Evolutionary conservation across 2,113 vertebrate species (phyloP), one percentile per base, ranked within the genome.

Genomic region (Erythrolamprus reginae): DNA sequence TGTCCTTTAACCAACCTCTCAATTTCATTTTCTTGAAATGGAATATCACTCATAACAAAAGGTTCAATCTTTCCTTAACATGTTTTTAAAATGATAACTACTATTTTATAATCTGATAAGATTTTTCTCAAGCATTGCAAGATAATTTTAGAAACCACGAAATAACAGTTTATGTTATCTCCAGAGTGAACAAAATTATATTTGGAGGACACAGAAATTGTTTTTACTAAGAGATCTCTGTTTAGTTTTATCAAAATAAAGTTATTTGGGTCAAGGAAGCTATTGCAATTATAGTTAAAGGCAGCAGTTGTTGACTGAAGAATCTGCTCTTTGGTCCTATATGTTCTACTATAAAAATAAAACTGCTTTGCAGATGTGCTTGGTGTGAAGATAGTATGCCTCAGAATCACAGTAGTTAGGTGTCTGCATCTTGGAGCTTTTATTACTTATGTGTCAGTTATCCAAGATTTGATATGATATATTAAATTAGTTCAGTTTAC

Each of bases 1-100:
- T 93, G 58, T 13, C 92, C 82, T 84, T 93, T 93, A 45, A 92
- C 17, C 55, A 23, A 53, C 24, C 24, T 70, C 23, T 65, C 33
- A 10, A 19, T 84, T 82, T 7, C 13, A 24, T 24, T 56, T 61
- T 61, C 23, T 51, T 83, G 28, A 17, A 88, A 50, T 52, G 15
- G n/a, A 38, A 51, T 23, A 8, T 83, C 23, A 70, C 2, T 38
- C 70, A n/a, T 7, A 42, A 89, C 70, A 70, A 70, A 77, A 90
- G 19, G 9, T 4, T 28, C 19, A 52, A 38, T 86, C 2, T 48
- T 52, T n/a, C n/a, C 38, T 47, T 45, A 38, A 4, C 83, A 38
- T n/a, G 42, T n/a, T 38, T 9, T 28, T 33, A 77, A 77, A 70
- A 55, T 48, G 26, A 28, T 26, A 58, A 12, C 42, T 84, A n/a